A percentile compares a stretch with the other conserved stretches of the same genome.
These are phyloP conservation scores for Promerops cafer DNA, from an alignment of 2,113 vertebrate species.

Conservation along the genomic window DNA sequence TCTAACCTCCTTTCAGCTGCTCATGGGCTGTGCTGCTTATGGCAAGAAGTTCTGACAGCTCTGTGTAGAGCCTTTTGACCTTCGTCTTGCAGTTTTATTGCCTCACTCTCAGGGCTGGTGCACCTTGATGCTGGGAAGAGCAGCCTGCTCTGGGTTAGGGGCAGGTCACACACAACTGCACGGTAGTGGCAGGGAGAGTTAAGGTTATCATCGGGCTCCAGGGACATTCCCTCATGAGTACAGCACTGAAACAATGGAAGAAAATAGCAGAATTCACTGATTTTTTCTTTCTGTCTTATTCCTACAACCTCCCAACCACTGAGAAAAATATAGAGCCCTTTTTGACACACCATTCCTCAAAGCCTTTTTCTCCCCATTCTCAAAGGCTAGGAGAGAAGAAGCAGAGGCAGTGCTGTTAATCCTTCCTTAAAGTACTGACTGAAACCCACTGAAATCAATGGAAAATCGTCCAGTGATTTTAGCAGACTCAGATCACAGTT, in stretches of 20 bases:
- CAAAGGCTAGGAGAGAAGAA: neutral
- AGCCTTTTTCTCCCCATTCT: neutral
- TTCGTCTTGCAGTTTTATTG: neutral
- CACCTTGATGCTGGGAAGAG: neutral
- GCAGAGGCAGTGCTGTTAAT: neutral
- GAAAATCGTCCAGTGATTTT: neutral
- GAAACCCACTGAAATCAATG: neutral
- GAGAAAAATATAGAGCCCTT: neutral
- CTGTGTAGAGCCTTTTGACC: neutral
- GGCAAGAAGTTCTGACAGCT: neutral
- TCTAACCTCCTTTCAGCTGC: neutral
- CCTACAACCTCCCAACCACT: neutral
- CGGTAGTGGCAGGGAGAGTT: rapidly evolving
- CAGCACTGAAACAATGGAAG: neutral
- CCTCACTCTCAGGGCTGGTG: neutral
- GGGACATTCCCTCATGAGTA: neutral
- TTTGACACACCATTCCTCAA: neutral
- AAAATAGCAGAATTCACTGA: neutral
- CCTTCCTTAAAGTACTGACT: neutral
- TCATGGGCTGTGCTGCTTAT: neutral
- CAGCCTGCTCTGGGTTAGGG: neutral
- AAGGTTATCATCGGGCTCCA: neutral
- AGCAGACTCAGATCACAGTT: neutral
- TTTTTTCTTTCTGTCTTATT: neutral
- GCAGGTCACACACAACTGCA: neutral